Evolutionary conservation across 2,888 invertebrate genomes (phyloP), one percentile per base, ranked within the genome.

Genomic region (Reticulitermes lucifugus): DNA sequence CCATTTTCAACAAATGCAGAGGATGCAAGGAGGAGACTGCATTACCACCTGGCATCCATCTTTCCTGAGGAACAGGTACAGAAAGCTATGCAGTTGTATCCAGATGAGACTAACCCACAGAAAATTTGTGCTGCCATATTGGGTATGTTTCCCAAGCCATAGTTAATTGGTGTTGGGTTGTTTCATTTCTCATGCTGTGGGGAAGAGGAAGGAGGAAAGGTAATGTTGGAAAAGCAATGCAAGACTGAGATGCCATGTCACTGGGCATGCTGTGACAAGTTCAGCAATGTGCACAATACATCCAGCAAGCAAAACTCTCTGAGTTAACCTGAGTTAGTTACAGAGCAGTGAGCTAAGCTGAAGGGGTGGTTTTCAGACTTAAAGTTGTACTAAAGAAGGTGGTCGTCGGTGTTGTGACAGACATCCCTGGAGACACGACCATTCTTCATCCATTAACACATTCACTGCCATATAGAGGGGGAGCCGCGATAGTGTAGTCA

Each of bases 11-110:
- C 87, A 21, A 87, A 86, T 51, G 87, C 90, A 10, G 92, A 93
- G 85, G 97, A 97, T 88, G 94, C 95, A 35, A 93, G 97, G 0
- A 93, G 95, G 51, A 94, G 95, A 88, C 92, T 98, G 89, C 97
- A 96, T 90, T 98, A 95, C 91, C 97, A 98, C 90, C 92, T 99
- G 87, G 95, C 96, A n/a, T 96, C 96, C 84, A 95, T 98, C 85
- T 99, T 99, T 91, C 97, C 98, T 0, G 96, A 97, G 89, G 95
- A 96, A 87, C 96, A 97, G 89, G 98, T 98, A n/a, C 94, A 94
- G 83, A 94, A 95, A 83, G 98, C 96, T 0, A 97, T 99, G 96
- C 94, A 95, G 87, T 92, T 96, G 87, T 95, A 96, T 91, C 98
- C 98, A 0, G 96, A 97, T 81, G 98, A 98, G 90, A 96, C 95